These are phyloP conservation scores for Gonioctena quinquepunctata DNA, from an alignment of 1,140 invertebrate genomes.

Conservation along the genomic window DNA sequence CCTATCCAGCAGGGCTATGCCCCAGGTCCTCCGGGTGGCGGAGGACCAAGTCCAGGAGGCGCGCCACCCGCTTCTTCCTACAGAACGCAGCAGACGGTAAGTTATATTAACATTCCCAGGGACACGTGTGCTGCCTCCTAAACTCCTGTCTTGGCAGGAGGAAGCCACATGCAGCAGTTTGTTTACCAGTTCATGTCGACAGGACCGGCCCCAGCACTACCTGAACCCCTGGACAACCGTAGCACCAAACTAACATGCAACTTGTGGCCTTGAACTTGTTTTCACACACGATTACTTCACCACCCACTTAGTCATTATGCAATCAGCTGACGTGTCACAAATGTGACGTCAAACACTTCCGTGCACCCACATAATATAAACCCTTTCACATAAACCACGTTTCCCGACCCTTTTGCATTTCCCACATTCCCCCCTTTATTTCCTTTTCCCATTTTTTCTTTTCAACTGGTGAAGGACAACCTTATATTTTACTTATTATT, in stretches of 20 bases:
- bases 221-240: background rate
- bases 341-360: conserved; percentile 43
- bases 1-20: conserved; percentile 35
- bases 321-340: conserved; percentile 52
- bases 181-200: conserved; percentile 19
- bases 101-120: conserved; percentile 21
- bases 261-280: conserved; percentile 52
- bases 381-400: background rate
- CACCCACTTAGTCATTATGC: conserved; percentile 54
- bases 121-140: conserved; percentile 24
- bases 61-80: conserved; percentile 43
- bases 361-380: conserved; percentile 23
- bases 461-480: background rate
- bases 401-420: background rate
- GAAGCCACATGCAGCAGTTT: conserved; percentile 25
- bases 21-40: conserved; percentile 19
- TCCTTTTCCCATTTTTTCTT: background rate
- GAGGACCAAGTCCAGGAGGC: background rate
- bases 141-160: conserved; percentile 18
- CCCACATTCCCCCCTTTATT: background rate
- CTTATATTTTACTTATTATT: background rate
- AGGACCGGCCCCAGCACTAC: conserved; percentile 4
- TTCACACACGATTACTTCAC: conserved; percentile 46
- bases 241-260: conserved; percentile 39
- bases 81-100: conserved; percentile 50